Evolutionary conservation across 2,113 vertebrate species (phyloP).

Genomic region (Campylorhamphus procurvoides): DNA sequence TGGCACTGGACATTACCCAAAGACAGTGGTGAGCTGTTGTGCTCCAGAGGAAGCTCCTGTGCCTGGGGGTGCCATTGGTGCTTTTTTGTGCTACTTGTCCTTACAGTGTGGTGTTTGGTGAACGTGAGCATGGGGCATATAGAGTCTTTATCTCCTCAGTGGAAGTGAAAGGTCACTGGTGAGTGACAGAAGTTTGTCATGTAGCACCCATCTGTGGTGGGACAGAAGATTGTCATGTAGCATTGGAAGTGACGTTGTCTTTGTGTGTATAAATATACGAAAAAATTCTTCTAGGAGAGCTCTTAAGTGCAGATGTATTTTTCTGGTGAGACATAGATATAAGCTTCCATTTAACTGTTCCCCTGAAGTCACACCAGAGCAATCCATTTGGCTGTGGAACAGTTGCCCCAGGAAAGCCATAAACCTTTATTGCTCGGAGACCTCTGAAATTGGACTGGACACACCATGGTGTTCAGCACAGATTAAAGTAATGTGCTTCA

Average conservation of each 20-base stretch:
- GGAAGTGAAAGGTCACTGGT: background rate
- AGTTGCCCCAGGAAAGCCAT: background rate
- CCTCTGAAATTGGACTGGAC: background rate
- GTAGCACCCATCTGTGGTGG: background rate
- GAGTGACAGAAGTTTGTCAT: background rate
- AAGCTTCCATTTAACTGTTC: background rate
- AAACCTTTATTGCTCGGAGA: slow-evolving; percentile 22
- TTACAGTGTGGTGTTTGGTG: background rate
- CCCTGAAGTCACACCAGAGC: background rate
- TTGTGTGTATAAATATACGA: rapidly evolving
- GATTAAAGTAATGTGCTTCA: background rate
- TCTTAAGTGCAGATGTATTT: background rate
- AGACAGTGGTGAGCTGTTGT: background rate
- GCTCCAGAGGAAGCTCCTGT: background rate
- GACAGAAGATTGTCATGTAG: background rate
- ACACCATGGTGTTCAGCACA: background rate
- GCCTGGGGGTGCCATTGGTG: rapidly evolving
- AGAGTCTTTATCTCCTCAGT: background rate
- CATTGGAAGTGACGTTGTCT: background rate
- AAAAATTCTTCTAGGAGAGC: background rate
- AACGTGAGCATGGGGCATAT: rapidly evolving
- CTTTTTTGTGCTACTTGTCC: background rate
- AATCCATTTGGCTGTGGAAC: background rate
- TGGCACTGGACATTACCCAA: background rate
- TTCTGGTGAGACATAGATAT: background rate